Base-by-base conservation (phyloP, 2,888 invertebrate genomes). In the Nasonovia ribisnigri region DNA sequence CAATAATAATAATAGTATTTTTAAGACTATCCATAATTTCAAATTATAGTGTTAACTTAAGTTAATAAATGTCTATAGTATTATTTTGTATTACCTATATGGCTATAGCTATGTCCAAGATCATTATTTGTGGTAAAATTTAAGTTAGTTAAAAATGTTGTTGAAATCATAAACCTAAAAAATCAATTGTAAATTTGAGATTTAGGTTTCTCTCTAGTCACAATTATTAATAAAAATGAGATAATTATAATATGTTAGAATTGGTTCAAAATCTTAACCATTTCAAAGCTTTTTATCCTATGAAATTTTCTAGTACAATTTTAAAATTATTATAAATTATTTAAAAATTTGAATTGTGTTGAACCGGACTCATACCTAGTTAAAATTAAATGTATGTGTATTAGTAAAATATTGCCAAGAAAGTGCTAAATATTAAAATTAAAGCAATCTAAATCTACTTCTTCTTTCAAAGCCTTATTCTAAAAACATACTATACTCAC, bases 371-470 rank as follows among this genome's bases (percentile, higher is more conserved):
- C 36, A 77, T 77, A 77, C 16, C 77, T 77, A 77, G 36, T 77
- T 77, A 20, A 77, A 29, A 29, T 57, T n/a, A 13, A 36, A 77
- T 20, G 0, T 36, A 36, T 36, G 36, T 36, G 36, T 42, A 77
- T 77, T 36, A 36, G 42, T 77, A 77, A 36, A 36, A 77, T 77
- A 36, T 77, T 77, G 67, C 77, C 88, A 77, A 77, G 6, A 57
- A 92, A 51, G 88, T 92, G 92, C 77, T 43, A 92, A 92, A 92
- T 54, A 90, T 77, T 88, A 51, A 88, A 77, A 88, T 88, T 11
- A 43, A 77, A 92, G 92, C 87, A 92, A 92, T 51, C 92, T 54
- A 88, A 88, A 88, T 92, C 42, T 77, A 92, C 67, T 29, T n/a
- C 24, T 88, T 51, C 13, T 24, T 88, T 3, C 24, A 26, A 51